Percentiles rank a stretch among this genome's conserved stretches.
These are phyloP conservation scores for Caenorhabditis virilis DNA, from an alignment of 2,888 invertebrate species.

Conservation along the genomic window DNA sequence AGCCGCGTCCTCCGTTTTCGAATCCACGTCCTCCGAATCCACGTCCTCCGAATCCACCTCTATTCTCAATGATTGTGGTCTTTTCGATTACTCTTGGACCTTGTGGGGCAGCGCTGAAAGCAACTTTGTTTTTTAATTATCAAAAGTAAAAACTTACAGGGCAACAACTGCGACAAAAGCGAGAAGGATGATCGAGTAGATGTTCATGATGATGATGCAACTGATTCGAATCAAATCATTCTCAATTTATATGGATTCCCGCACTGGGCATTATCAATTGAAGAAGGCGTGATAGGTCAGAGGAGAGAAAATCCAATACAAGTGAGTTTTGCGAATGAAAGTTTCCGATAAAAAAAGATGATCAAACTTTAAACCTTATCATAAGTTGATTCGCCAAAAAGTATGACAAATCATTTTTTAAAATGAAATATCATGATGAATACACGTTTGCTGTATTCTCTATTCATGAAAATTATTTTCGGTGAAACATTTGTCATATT, in stretches of 20 bases:
- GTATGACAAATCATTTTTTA: not conserved
- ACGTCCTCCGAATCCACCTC: conserved; percentile 16
- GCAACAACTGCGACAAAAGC: conserved; percentile 30
- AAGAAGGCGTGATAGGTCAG: not conserved
- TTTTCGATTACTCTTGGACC: conserved; percentile 25
- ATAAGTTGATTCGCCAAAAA: not conserved
- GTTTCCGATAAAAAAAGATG: not conserved
- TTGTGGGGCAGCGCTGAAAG: conserved; percentile 31
- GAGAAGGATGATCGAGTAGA: conserved; percentile 29
- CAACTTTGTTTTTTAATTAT: not conserved
- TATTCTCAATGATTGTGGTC: conserved; percentile 26
- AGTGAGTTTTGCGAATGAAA: not conserved
- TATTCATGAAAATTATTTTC: no score
- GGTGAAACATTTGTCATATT: no score
- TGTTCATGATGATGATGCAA: conserved; percentile 18
- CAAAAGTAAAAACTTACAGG: no score
- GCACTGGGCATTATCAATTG: not conserved
- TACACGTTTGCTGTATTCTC: no score
- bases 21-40: conserved; percentile 19
- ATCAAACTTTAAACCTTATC: no score
- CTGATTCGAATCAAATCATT: not conserved
- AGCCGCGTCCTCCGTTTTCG: conserved; percentile 15
- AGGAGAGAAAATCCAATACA: not conserved
- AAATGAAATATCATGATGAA: no score
- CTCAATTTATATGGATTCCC: not conserved